phyloP scores from a whole-genome alignment of 2,113 vertebrate species.

The Clarias macrocephalus region DNA sequence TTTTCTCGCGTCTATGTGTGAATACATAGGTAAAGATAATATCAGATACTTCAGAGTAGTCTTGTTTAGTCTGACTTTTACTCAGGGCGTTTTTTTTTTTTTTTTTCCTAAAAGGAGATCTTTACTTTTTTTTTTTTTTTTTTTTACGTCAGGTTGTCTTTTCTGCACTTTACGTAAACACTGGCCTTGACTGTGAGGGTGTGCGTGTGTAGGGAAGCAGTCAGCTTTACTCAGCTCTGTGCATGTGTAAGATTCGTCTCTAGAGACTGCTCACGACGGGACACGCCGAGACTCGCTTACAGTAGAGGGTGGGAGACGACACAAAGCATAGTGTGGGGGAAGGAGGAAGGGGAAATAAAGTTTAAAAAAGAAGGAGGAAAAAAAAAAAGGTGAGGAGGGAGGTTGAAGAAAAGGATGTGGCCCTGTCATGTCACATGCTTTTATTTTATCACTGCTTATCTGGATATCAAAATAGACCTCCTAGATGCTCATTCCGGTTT shows the following conservation, averaged over 20 bases:
- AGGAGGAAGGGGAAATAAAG: conserved; percentile 35
- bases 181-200: not conserved
- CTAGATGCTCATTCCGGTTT: conserved; percentile 1
- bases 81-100: not conserved
- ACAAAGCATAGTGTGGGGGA: conserved; percentile 27
- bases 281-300: conserved; percentile 55
- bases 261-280: conserved; percentile 57
- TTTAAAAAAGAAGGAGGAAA: too few relatives aligned
- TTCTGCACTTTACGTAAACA: not conserved
- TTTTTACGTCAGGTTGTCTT: not conserved
- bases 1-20: not conserved
- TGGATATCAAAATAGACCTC: not conserved
- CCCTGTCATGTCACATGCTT: conserved; percentile 37
- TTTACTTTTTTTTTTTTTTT: not conserved
- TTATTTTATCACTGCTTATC: not conserved
- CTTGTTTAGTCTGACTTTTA: not conserved
- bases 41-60: not conserved
- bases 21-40: not conserved
- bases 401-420: conserved; percentile 41
- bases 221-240: conserved; percentile 6
- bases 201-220: conserved; percentile 3
- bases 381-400: not conserved
- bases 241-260: conserved; percentile 44
- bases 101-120: not conserved
- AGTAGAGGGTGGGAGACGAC: conserved; percentile 38